Base-by-base conservation (phyloP, 2,888 invertebrate genomes). In the Chymomyza caudatula region DNA sequence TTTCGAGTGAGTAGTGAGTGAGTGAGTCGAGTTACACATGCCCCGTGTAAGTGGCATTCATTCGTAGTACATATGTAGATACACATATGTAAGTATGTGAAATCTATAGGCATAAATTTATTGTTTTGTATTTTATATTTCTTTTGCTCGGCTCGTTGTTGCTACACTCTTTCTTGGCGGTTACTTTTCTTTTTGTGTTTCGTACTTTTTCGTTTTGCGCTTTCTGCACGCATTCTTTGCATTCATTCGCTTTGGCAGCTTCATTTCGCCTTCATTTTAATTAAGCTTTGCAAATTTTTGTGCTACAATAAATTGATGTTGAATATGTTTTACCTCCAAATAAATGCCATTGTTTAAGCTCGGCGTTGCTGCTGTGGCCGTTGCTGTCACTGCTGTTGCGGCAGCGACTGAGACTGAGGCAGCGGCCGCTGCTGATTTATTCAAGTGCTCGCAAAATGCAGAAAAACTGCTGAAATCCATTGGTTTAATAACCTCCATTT, bases 401-500 rank as follows among this genome's bases (percentile, higher is more conserved):
- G 71, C 59, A 49, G 77, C 61, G 22, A 69, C 51, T 52, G 77
- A 63, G 44, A 82, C 62, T 52, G 86, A 65, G 53, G 75, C 60
- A 42, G 76, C 73, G 56, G 77, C 76, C 57, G 79, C 75, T 71
- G 87, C 73, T 72, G 88, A 86, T 85, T 87, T 88, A 77, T 88
- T 88, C 67, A 88, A 85, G 78, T 88, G 88, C 76, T 88, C 88
- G 73, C 88, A 88, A 74, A 88, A 88, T 65, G 88, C 88, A 71
- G 88, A 81, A 78, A 87, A 88, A 76, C 88, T 88, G 79, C 88
- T 88, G 74, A 88, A 88, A 86, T 88, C 88, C 88, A 88, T 88
- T 67, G 88, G 88, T 81, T 88, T 88, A 83, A 88, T 88, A 80
- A 88, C 87, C 88, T 88, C 88, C 88, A 88, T 88, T 84, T 84